A percentile compares a stretch with the other conserved stretches of the same genome.
Conservation (phyloP, 1,140 invertebrate species). For the Helicoverpa zea region DNA sequence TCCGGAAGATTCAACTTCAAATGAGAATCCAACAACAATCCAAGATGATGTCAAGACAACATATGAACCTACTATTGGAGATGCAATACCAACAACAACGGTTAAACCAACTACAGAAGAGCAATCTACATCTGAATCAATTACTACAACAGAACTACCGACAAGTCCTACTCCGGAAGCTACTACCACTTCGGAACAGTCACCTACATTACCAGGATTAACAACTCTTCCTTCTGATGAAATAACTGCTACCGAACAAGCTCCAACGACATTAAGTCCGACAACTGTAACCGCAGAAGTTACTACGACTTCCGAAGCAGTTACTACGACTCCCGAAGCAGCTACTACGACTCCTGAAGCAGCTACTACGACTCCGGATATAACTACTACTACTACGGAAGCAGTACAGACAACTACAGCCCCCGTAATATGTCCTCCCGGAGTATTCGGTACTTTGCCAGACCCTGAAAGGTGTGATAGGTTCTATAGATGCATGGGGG, state of each 20-base stretch:
- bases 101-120: no score
- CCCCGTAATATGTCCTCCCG: conserved; percentile 42
- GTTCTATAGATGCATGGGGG: conserved; percentile 50
- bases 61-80: no score
- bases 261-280: not conserved
- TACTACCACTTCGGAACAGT: not conserved
- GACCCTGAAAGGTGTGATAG: conserved; percentile 46
- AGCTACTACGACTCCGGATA: not conserved
- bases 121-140: no score
- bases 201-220: not conserved
- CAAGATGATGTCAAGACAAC: no score
- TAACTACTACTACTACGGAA: not conserved
- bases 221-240: no score
- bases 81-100: no score
- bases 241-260: not conserved
- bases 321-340: not conserved
- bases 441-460: conserved; percentile 38
- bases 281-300: not conserved
- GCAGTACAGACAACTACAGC: not conserved
- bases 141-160: no score
- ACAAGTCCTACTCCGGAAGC: no score
- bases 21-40: no score
- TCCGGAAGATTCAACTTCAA: not conserved
- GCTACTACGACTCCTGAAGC: not conserved
- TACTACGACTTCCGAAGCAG: not conserved